Base-by-base conservation (phyloP, 2,797 vertebrate genomes). In the Parauchenoglanis punctatus region DNA sequence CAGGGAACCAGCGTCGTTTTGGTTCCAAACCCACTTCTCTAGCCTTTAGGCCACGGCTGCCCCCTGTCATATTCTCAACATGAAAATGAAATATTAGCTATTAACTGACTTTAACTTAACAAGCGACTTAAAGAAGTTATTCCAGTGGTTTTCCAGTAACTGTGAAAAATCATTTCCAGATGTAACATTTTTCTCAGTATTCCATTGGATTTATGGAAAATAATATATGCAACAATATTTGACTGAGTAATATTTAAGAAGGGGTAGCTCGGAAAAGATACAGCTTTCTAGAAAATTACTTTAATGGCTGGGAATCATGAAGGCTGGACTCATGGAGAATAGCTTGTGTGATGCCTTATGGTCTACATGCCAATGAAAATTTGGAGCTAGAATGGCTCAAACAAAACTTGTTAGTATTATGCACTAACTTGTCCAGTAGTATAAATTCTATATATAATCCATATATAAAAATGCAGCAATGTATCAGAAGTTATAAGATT, bases 331-430 rank as follows among this genome's bases (percentile, higher is more conserved):
- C 12, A 63, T 63, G 58, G 23, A 63, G 23, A 49, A 81, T 17
- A 46, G 44, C 44, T 44, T 81, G 44, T 82, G 61, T 67, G 81
- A 82, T 82, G 61, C n/a, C 61, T 20, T 82, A 28, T 65, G 23
- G 20, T 59, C 15, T 56, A 7, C 52, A 75, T n/a, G 40, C 8
- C 72, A 75, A 15, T 49, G 46, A 15, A 11, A 75, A 49, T 1
- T 25, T 4, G 40, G 28, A 77, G 23, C 12, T n/a, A 23, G 12
- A 49, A 73, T 49, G 23, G 20, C 44, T 49, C n/a, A 77, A 54
- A 80, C 28, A 54, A 59, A 78, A 28, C 2, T 3, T 44, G 18
- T 44, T 44, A 44, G 18, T 8, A 23, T 25, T 1, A 10, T 20
- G 20, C 46, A 1, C 44, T 4, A 76, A n/a, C 5, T 58, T 15